Base-by-base conservation (phyloP, 2,888 invertebrate species). In the Ctena decussata region DNA sequence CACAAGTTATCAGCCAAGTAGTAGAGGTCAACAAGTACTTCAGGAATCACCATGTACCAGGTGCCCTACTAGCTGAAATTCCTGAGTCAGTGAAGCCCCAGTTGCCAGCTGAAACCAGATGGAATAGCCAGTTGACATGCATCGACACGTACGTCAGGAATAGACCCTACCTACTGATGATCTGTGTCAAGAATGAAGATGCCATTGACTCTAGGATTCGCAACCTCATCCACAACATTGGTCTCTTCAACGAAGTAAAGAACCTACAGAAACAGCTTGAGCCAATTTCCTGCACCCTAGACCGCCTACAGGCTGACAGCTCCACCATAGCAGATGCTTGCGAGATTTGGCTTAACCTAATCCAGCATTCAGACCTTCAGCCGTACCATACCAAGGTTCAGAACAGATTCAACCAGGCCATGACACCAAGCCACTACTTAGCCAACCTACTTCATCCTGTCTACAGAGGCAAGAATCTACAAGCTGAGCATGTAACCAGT, bases 401-500 rank as follows among this genome's bases (percentile, higher is more conserved):
- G n/a, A 73, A 79, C 3, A 57, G 83, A 27, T 84, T 84, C 44
- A 41, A 78, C 39, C 84, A 87, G 49, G 80, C 82, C 44, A 82
- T 84, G 81, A 82, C 79, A 35, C 57, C 77, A 0, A 69, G 49
- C 69, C 84, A 84, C 70, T 87, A 57, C 49, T 32, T 84, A 18
- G 87, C 87, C 37, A 82, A 87, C 71, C 27, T 80, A 37, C 46
- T 87, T n/a, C 87, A 87, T 75, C 84, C 79, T 44, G 27, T 70
- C 65, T 84, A 84, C 84, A 87, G 74, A 46, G 82, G 82, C 41
- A 84, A 79, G 41, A 80, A 75, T 21, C 80, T 87, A 1, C 6
- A 69, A 24, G 46, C 81, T 30, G 71, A 72, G 1, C 84, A 80
- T 18, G 44, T 77, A 15, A 80, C n/a, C 32, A 69, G 24, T 30